Conservation (phyloP, 2,888 invertebrate species). For the Drosophila tripunctata region DNA sequence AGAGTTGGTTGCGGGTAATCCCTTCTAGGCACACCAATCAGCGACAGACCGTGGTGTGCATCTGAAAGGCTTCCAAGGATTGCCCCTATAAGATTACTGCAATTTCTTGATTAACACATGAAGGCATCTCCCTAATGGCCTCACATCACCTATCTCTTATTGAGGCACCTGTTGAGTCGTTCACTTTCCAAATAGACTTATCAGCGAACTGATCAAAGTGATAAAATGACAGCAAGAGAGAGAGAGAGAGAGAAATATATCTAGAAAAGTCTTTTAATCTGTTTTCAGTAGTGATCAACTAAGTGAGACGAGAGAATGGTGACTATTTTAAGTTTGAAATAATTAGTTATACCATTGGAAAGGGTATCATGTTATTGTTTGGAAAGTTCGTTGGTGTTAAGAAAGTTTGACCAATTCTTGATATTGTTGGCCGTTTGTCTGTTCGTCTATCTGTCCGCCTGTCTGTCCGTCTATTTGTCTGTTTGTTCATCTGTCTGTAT, state of each 20-base stretch:
- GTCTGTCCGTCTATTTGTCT: too few species aligned
- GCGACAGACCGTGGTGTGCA: background rate
- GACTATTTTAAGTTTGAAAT: too few species aligned
- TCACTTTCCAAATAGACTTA: background rate
- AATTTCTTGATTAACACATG: conserved; percentile 7
- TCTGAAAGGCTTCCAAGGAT: background rate
- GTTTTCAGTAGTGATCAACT: background rate
- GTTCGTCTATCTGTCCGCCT: too few species aligned
- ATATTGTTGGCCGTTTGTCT: too few species aligned
- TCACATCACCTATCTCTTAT: background rate
- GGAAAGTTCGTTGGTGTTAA: too few species aligned
- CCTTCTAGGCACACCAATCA: background rate
- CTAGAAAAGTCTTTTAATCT: too few species aligned
- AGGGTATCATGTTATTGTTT: too few species aligned
- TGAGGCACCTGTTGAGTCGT: conserved; percentile 12
- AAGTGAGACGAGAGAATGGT: background rate
- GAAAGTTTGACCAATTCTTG: too few species aligned
- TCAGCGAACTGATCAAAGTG: background rate
- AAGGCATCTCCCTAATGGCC: background rate
- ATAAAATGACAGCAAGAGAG: background rate
- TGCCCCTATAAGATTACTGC: background rate
- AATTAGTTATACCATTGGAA: too few species aligned
- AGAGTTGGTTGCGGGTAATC: background rate
- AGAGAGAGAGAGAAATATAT: background rate
- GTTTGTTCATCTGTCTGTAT: too few species aligned